phyloP scores from a whole-genome alignment of 1,140 invertebrate genomes.

The Grapholita molesta region DNA sequence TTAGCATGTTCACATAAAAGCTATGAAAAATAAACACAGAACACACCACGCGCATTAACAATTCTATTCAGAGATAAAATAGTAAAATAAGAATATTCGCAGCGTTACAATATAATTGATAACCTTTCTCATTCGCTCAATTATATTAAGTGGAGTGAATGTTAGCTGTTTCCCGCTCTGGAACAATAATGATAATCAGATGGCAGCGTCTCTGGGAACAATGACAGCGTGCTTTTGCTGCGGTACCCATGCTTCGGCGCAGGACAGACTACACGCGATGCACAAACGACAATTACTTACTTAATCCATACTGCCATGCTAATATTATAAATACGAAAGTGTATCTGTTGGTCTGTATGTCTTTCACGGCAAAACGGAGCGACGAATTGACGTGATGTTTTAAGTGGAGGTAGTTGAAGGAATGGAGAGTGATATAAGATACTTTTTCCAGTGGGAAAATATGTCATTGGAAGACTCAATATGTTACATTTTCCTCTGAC shows the following conservation, averaged over 20 bases:
- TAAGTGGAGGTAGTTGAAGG: no score
- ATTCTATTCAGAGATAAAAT: slow-evolving; percentile 10
- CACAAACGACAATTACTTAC: no score
- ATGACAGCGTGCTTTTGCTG: slow-evolving; percentile 57
- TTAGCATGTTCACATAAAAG: slow-evolving; percentile 2
- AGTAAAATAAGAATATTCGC: slow-evolving; percentile 16
- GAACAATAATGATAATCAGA: slow-evolving; percentile 73
- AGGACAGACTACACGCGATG: slow-evolving; percentile 14
- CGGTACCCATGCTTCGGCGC: slow-evolving; percentile 37
- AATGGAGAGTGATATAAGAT: no score
- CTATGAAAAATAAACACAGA: slow-evolving; percentile 15
- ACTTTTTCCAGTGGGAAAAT: no score
- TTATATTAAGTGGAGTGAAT: slow-evolving; percentile 74
- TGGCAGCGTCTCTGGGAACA: slow-evolving; percentile 64
- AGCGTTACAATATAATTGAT: slow-evolving; percentile 58
- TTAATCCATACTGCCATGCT: no score
- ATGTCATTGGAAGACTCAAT: no score
- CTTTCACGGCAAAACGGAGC: no score
- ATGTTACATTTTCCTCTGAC: no score
- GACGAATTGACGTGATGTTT: no score
- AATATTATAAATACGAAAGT: no score
- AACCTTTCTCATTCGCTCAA: slow-evolving; percentile 69
- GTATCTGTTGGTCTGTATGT: no score
- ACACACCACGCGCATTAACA: slow-evolving; percentile 3
- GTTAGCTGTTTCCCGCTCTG: slow-evolving; percentile 66